A percentile compares a stretch with the other conserved stretches of the same genome.
phyloP scores from a whole-genome alignment of 2,888 invertebrate species.

The Drosophila villosipedis region DNA sequence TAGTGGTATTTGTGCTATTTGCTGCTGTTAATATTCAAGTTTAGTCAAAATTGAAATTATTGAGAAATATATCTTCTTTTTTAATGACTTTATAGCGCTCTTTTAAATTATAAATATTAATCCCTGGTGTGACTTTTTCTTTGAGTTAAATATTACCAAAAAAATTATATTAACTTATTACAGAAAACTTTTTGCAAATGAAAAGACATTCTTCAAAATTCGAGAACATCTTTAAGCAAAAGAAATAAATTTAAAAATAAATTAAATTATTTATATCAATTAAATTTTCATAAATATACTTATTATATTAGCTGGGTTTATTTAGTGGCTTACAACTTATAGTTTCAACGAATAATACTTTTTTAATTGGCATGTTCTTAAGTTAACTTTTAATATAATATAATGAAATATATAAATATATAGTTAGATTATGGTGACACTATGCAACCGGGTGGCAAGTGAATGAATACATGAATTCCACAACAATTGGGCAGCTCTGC shows the following conservation, averaged over 20 bases:
- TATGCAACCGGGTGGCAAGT: conserved; percentile 51
- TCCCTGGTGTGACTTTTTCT: background rate
- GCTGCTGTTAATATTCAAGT: background rate
- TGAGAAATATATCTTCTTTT: background rate
- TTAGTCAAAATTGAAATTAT: background rate
- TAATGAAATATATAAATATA: background rate
- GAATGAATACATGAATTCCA: conserved; percentile 72
- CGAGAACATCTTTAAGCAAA: background rate
- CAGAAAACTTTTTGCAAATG: background rate
- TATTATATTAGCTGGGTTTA: too few relatives aligned
- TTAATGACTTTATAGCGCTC: background rate
- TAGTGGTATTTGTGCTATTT: background rate
- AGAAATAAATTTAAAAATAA: background rate
- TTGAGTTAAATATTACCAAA: background rate
- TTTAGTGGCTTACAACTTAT: too few relatives aligned
- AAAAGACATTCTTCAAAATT: background rate
- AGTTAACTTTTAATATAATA: background rate
- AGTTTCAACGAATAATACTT: too few relatives aligned
- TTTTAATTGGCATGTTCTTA: too few relatives aligned
- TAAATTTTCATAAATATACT: rapidly evolving
- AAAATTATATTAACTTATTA: background rate
- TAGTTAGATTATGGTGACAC: conserved; percentile 31
- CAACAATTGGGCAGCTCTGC: conserved; percentile 59
- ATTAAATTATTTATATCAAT: background rate
- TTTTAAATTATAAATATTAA: background rate